Conservation (phyloP, 2,797 vertebrate genomes). For the Karalla daura region DNA sequence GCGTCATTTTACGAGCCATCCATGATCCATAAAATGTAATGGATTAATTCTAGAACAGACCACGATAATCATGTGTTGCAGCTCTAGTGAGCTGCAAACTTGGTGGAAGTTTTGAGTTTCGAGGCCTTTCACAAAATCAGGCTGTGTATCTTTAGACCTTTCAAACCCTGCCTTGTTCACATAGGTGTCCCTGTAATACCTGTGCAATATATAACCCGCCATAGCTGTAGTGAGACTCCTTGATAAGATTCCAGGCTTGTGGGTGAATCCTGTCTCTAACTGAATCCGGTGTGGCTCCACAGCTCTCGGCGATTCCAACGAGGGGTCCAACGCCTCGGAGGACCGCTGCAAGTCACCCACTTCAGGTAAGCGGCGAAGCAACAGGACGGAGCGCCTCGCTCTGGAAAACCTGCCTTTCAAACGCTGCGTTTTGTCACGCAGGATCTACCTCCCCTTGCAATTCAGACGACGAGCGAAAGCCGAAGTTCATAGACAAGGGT, state of each 20-base stretch:
- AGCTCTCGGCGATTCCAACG: conserved; percentile 91
- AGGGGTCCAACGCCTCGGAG: conserved; percentile 88
- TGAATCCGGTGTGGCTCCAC: conserved; percentile 52
- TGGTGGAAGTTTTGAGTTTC: neutral
- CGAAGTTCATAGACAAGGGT: conserved; percentile 97
- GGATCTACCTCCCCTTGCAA: conserved; percentile 92
- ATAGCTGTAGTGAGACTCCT: neutral
- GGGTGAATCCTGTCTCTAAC: conserved; percentile 31
- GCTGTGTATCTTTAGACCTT: conserved; percentile 34
- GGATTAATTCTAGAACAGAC: too few species aligned
- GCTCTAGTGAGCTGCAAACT: too few species aligned
- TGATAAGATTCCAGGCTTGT: neutral
- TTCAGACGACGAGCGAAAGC: conserved; percentile 95
- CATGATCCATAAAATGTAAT: too few species aligned
- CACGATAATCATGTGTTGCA: too few species aligned
- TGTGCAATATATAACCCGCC: neutral
- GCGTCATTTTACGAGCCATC: too few species aligned
- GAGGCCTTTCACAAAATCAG: conserved; percentile 28
- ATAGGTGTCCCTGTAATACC: conserved; percentile 11
- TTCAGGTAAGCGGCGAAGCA: conserved; percentile 95
- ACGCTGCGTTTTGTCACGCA: conserved; percentile 81
- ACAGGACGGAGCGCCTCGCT: too few species aligned
- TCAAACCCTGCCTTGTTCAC: conserved; percentile 8
- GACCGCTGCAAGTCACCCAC: conserved; percentile 98
- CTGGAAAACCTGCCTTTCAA: conserved; percentile 17